Evolutionary conservation across 2,113 vertebrate genomes (phyloP).

Genomic region (Neolamprologus hecqui): DNA sequence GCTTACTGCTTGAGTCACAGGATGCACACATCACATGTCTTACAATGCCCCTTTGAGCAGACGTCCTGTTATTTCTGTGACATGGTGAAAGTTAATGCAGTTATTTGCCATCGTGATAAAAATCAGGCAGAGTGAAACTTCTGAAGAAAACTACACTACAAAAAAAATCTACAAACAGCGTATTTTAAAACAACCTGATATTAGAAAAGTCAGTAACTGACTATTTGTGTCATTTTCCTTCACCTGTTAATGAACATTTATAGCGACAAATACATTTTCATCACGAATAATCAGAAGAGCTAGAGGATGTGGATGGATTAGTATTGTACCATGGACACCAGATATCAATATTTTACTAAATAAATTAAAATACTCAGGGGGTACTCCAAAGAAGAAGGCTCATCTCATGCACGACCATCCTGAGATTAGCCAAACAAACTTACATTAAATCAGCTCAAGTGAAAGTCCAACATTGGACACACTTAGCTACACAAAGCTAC

Average conservation of each 20-base stretch:
- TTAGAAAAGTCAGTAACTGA: background rate
- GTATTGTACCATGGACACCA: background rate
- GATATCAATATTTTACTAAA: background rate
- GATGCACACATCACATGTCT: slow-evolving; percentile 21
- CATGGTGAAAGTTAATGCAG: background rate
- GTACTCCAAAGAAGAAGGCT: background rate
- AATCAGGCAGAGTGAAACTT: background rate
- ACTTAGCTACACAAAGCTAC: background rate
- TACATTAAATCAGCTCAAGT: background rate
- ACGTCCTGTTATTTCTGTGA: background rate
- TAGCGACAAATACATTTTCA: background rate
- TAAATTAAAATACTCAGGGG: background rate
- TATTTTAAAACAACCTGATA: background rate
- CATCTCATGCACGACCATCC: background rate
- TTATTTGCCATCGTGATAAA: background rate
- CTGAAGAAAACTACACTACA: background rate
- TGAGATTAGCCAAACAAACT: background rate
- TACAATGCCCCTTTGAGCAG: background rate
- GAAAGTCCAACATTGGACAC: background rate
- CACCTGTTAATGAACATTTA: background rate
- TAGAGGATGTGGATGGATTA: background rate
- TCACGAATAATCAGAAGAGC: background rate
- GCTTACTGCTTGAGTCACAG: background rate
- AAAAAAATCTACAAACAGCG: background rate
- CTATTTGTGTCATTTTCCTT: background rate